A percentile compares a stretch with the other conserved stretches of the same genome.
phyloP scores from a whole-genome alignment of 1,140 invertebrate genomes.

The Diorhabda elongata region DNA sequence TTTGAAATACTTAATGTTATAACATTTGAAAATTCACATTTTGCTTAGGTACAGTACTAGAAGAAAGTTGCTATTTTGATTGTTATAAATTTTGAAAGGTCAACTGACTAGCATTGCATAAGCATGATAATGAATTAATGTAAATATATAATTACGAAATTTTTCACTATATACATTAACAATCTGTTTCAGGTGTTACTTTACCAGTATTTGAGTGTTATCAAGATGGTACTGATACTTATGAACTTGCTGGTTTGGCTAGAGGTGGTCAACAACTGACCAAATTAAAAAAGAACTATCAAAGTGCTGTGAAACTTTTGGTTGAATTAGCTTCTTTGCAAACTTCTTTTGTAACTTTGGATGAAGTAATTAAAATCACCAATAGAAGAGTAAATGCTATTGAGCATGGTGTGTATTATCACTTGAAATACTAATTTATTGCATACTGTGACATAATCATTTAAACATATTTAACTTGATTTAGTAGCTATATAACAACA shows the following conservation, averaged over 20 bases:
- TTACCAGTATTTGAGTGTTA: conserved; percentile 57
- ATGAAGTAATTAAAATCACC: conserved; percentile 96
- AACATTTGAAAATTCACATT: too few species aligned
- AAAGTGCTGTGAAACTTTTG: conserved; percentile 85
- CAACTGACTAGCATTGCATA: too few species aligned
- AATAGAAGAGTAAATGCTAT: conserved; percentile 99
- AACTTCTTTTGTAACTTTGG: conserved; percentile 94
- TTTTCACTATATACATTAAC: background rate
- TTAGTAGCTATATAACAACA: too few species aligned
- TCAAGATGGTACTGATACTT: conserved; percentile 89
- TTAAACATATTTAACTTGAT: too few species aligned
- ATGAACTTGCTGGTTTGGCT: conserved; percentile 89
- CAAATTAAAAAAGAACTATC: conserved; percentile 94
- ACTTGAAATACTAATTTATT: too few species aligned
- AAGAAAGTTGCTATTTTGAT: too few species aligned
- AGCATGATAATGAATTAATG: too few species aligned
- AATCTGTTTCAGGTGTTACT: conserved; percentile 42
- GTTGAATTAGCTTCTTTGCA: conserved; percentile 94
- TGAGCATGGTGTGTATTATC: conserved; percentile 77
- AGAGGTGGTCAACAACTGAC: conserved; percentile 91
- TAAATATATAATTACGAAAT: background rate
- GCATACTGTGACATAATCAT: too few species aligned
- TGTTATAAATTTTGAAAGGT: too few species aligned
- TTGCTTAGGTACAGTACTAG: too few species aligned
- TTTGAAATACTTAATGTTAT: too few species aligned